These are phyloP conservation scores for Lordiphosa clarofinis DNA, from an alignment of 1,140 invertebrate species.

Conservation along the genomic window DNA sequence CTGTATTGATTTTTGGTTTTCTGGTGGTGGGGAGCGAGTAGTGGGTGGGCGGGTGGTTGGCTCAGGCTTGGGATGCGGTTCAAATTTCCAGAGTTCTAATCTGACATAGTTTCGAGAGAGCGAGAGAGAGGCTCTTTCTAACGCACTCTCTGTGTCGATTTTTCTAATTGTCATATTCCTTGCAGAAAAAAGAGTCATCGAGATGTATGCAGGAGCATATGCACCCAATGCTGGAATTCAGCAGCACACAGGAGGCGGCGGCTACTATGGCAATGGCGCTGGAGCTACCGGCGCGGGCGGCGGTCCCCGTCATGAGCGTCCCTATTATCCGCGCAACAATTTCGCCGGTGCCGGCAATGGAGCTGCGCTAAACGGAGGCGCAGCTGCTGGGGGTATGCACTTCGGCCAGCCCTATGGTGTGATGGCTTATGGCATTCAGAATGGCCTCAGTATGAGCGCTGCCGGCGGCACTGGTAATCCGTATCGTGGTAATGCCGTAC, in stretches of 20 bases:
- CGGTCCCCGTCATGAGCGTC: conserved; percentile 47
- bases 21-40: conserved; percentile 3
- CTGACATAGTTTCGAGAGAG: neutral
- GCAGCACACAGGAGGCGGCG: conserved; percentile 61
- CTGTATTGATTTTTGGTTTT: conserved; percentile 69
- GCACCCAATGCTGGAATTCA: conserved; percentile 68
- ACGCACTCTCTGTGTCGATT: neutral
- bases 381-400: conserved; percentile 56
- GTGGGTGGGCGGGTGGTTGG: conserved; percentile 13
- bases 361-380: conserved; percentile 36
- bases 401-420: conserved; percentile 61
- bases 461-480: conserved; percentile 38
- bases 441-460: conserved; percentile 49
- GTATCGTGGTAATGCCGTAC: conserved; percentile 51
- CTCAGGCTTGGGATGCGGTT: conserved; percentile 15
- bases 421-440: conserved; percentile 65
- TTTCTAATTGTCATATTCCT: conserved; percentile 3
- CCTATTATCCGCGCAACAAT: conserved; percentile 44
- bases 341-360: conserved; percentile 38
- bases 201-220: conserved; percentile 67
- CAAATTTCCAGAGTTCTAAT: neutral
- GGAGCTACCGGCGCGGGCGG: conserved; percentile 38
- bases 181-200: neutral
- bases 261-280: conserved; percentile 68
- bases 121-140: too few species aligned